Conservation (phyloP, 2,113 vertebrate genomes). For the Serilophus lunatus region DNA sequence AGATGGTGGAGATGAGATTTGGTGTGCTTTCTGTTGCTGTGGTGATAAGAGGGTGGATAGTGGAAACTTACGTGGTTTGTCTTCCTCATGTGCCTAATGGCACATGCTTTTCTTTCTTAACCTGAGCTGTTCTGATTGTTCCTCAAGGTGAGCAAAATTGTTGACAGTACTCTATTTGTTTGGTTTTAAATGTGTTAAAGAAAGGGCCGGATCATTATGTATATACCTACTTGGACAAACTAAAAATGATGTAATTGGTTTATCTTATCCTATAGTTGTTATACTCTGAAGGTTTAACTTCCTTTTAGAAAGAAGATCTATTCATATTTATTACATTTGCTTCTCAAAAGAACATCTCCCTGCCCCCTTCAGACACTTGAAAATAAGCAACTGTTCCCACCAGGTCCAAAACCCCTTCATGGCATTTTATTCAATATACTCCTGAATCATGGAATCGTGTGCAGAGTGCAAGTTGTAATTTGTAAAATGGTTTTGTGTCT, state of each 20-base stretch:
- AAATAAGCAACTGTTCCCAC: neutral
- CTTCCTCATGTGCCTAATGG: neutral
- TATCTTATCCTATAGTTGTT: neutral
- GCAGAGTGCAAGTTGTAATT: neutral
- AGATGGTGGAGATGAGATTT: neutral
- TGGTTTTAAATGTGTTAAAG: neutral
- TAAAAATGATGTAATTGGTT: neutral
- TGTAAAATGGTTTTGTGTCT: neutral
- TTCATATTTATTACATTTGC: neutral
- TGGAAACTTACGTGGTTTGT: neutral
- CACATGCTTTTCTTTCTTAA: neutral
- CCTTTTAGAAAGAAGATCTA: neutral
- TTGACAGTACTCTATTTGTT: neutral
- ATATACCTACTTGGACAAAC: neutral
- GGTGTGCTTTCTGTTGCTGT: neutral
- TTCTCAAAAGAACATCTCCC: neutral
- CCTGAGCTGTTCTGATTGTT: neutral
- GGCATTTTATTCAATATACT: neutral
- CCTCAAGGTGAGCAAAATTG: neutral
- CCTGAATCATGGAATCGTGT: neutral
- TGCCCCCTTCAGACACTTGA: neutral
- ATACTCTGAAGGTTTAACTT: neutral
- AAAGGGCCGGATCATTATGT: neutral
- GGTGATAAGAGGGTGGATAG: neutral
- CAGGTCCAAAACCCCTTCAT: neutral